Percentiles rank a stretch among this genome's conserved stretches.
These are phyloP conservation scores for Drepanosiphum platanoidis DNA, from an alignment of 2,888 invertebrate genomes.

Conservation along the genomic window DNA sequence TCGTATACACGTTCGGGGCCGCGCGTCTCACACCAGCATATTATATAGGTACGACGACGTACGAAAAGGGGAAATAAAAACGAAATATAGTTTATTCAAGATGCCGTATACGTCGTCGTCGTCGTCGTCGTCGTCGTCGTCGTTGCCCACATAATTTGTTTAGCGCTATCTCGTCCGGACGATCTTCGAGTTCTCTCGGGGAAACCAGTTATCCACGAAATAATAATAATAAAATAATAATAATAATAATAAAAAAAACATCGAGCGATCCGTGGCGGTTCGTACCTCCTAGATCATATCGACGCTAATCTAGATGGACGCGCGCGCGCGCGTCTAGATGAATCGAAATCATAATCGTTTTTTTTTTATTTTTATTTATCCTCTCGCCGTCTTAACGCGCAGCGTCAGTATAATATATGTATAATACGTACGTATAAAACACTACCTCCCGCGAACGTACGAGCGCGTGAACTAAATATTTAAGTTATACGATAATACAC, in stretches of 20 bases:
- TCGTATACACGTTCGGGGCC: too few relatives aligned
- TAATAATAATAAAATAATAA: constrained; percentile 4
- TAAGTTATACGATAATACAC: too few relatives aligned
- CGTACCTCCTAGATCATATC: constrained; percentile 26
- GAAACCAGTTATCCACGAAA: constrained; percentile 45
- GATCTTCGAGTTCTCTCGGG: constrained; percentile 34
- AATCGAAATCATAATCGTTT: constrained; percentile 17
- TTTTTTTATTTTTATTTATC: too few relatives aligned
- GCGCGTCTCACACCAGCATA: too few relatives aligned
- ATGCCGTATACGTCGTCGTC: constrained; percentile 4
- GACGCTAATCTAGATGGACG: constrained; percentile 28
- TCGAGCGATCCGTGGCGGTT: neutral
- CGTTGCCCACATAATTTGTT: constrained; percentile 49
- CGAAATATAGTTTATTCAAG: constrained; percentile 42
- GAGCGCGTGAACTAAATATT: too few relatives aligned
- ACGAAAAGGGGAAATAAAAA: constrained; percentile 30
- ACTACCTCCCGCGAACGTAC: neutral
- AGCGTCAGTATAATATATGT: too few relatives aligned
- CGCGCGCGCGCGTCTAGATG: neutral
- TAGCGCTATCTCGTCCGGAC: constrained; percentile 26
- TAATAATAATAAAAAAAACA: constrained; percentile 1
- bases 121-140: too few relatives aligned
- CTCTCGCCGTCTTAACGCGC: too few relatives aligned
- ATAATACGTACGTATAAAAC: neutral
- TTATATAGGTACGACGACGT: neutral